phyloP scores from a whole-genome alignment of 2,888 invertebrate genomes.

The Clusia tigrina region DNA sequence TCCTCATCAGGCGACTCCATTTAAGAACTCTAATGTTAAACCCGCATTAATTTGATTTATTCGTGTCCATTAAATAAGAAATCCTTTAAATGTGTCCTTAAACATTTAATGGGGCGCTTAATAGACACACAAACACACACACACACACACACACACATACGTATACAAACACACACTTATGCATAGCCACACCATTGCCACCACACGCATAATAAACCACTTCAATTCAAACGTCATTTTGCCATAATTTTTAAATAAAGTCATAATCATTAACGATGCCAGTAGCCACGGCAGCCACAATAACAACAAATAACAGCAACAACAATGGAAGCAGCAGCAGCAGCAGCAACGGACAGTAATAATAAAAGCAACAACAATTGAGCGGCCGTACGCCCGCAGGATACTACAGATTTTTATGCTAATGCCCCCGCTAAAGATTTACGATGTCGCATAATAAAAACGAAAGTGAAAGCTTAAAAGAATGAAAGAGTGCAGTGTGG shows the following conservation, averaged over 20 bases:
- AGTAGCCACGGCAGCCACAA: neutral
- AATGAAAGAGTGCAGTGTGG: neutral
- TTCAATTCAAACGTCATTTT: slow-evolving; percentile 5
- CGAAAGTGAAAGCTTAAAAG: too few species aligned
- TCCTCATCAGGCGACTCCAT: too few species aligned
- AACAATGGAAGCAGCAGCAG: neutral
- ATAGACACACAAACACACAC: too few species aligned
- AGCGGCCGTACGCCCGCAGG: slow-evolving; percentile 17
- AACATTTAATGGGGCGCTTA: slow-evolving; percentile 7
- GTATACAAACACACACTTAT: too few species aligned
- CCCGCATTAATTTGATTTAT: slow-evolving; percentile 4
- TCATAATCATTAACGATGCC: slow-evolving; percentile 30
- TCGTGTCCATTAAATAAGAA: neutral
- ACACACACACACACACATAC: too few species aligned
- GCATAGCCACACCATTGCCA: too few species aligned
- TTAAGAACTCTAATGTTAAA: too few species aligned
- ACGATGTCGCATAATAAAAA: slow-evolving; percentile 9
- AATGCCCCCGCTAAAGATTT: slow-evolving; percentile 26
- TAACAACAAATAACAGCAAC: neutral
- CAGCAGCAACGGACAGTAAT: neutral
- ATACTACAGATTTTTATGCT: slow-evolving; percentile 24
- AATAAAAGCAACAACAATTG: slow-evolving; percentile 13
- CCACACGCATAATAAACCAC: neutral
- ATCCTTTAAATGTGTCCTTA: slow-evolving; percentile 4
- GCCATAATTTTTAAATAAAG: slow-evolving; percentile 30